These are phyloP conservation scores for Nysson spinosus DNA, from an alignment of 2,888 invertebrate genomes.

Conservation along the genomic window DNA sequence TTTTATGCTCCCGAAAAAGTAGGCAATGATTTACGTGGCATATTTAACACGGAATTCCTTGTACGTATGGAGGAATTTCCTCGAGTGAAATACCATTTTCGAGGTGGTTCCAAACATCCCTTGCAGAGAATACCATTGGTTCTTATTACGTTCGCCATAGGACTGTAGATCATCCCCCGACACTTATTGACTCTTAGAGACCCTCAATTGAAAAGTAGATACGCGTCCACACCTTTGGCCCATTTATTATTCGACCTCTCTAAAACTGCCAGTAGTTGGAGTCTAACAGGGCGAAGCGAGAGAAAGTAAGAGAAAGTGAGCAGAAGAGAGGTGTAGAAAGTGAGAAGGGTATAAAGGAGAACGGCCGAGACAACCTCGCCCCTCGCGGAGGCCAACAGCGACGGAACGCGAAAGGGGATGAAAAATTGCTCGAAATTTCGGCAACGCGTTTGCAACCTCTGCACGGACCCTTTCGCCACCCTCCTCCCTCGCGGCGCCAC, in stretches of 20 bases:
- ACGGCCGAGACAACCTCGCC: too few relatives aligned
- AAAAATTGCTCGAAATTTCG: slow-evolving; percentile 64
- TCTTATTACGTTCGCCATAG: slow-evolving; percentile 63
- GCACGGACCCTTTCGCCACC: not conserved
- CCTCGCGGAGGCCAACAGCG: slow-evolving; percentile 55
- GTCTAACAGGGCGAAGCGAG: not conserved
- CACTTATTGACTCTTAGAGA: slow-evolving; percentile 76
- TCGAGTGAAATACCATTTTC: too few relatives aligned
- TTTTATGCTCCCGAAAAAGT: too few relatives aligned
- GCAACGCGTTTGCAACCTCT: slow-evolving; percentile 29
- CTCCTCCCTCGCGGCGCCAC: slow-evolving; percentile 24
- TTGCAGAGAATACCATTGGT: slow-evolving; percentile 18
- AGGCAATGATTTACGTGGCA: too few relatives aligned
- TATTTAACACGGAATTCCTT: too few relatives aligned
- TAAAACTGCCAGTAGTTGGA: slow-evolving; percentile 14
- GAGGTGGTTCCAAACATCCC: too few relatives aligned
- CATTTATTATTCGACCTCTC: slow-evolving; percentile 53
- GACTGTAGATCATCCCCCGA: slow-evolving; percentile 74
- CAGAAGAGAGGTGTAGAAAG: too few relatives aligned
- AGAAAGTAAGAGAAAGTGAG: not conserved
- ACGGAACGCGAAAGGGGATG: slow-evolving; percentile 58
- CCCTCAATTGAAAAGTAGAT: slow-evolving; percentile 75
- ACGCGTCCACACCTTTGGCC: slow-evolving; percentile 43
- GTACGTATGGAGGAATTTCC: too few relatives aligned
- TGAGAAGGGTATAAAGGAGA: slow-evolving; percentile 1